Percentiles rank a stretch among this genome's conserved stretches.
phyloP scores from a whole-genome alignment of 2,797 vertebrate genomes.

The Ptychobarbus kaznakovi region DNA sequence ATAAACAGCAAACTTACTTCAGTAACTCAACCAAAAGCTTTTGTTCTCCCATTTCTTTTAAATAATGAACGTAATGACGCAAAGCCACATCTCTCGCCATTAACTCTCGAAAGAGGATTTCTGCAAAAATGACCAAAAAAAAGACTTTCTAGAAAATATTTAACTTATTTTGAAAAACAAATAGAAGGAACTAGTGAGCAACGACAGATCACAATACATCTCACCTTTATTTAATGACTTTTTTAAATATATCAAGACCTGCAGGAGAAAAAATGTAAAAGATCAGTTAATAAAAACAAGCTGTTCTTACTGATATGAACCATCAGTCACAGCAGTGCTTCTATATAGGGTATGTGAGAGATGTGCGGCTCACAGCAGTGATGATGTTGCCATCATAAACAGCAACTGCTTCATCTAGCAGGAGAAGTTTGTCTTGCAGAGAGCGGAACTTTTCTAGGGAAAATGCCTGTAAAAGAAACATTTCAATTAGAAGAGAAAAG shows the following conservation, averaged over 20 bases:
- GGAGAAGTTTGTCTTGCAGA: conserved; percentile 90
- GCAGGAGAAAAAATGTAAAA: conserved; percentile 63
- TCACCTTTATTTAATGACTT: conserved; percentile 91
- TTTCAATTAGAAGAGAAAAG: neutral
- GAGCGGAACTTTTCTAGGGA: conserved; percentile 92
- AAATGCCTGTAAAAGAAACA: conserved; percentile 71
- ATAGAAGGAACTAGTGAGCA: neutral
- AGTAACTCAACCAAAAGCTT: conserved; percentile 88
- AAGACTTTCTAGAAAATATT: too few relatives aligned
- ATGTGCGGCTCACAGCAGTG: conserved; percentile 80
- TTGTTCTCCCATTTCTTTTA: conserved; percentile 88
- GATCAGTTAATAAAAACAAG: neutral
- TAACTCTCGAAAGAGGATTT: conserved; percentile 90
- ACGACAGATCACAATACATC: conserved; percentile 42
- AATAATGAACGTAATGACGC: conserved; percentile 90
- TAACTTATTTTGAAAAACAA: neutral
- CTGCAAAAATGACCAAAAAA: conserved; percentile 66
- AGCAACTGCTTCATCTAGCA: conserved; percentile 87
- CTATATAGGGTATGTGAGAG: neutral
- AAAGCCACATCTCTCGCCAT: conserved; percentile 87
- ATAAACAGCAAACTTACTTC: conserved; percentile 66
- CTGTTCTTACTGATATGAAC: neutral
- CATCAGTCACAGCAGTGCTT: neutral
- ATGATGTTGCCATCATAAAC: conserved; percentile 93
- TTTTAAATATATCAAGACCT: conserved; percentile 94